Conservation (phyloP, 2,113 vertebrate species). For the Corapipo altera region DNA sequence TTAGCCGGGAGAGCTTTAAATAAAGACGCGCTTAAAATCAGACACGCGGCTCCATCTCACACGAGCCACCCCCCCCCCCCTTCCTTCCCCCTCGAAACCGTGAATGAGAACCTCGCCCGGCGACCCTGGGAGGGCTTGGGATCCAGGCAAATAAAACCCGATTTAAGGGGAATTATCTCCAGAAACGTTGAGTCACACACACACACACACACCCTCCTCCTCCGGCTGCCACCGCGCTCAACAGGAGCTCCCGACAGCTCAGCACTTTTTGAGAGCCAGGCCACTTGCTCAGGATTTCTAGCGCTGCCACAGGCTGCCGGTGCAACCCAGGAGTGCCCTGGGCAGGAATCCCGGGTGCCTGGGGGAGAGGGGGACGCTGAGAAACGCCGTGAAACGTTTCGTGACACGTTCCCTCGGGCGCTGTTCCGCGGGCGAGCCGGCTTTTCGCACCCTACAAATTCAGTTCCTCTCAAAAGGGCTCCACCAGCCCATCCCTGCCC, state of each 20-base stretch:
- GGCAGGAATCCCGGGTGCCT: rapidly evolving
- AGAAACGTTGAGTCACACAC: constrained; percentile 16
- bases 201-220: too few relatives aligned
- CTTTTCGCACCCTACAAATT: rapidly evolving
- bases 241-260: background rate
- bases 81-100: background rate
- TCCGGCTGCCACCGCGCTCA: background rate
- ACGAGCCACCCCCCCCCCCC: too few relatives aligned
- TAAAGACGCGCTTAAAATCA: background rate
- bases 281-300: background rate
- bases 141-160: background rate
- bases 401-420: rapidly evolving
- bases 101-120: background rate
- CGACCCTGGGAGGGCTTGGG: background rate
- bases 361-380: background rate
- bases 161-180: background rate
- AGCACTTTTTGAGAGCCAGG: background rate
- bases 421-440: rapidly evolving
- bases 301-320: background rate
- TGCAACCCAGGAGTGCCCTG: rapidly evolving
- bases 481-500: background rate
- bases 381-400: rapidly evolving
- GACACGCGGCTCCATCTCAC: background rate
- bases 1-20: background rate
- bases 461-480: rapidly evolving